phyloP scores from a whole-genome alignment of 2,113 vertebrate species.

The Australoheros scitulus region DNA sequence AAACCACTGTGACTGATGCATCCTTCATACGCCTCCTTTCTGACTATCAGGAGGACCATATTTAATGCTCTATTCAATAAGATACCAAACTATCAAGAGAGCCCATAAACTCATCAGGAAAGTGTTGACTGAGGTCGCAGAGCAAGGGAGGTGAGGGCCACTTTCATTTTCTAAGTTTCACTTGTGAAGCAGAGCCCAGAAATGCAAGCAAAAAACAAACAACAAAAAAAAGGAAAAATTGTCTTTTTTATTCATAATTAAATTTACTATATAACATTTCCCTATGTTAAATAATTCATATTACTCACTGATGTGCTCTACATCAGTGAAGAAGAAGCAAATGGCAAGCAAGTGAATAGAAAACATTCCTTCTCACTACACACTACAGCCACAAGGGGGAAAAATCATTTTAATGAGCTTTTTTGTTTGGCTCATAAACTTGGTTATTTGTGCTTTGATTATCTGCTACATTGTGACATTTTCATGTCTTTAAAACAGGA shows the following conservation, averaged over 20 bases:
- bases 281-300: slow-evolving; percentile 36
- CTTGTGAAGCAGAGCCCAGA: neutral
- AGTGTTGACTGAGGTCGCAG: too few relatives aligned
- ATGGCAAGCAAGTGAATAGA: neutral
- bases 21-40: neutral
- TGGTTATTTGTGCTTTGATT: neutral
- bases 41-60: neutral
- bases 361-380: neutral
- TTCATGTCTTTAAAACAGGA: neutral
- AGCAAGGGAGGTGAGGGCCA: too few relatives aligned
- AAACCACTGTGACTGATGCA: neutral
- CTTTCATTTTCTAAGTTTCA: neutral
- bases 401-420: neutral
- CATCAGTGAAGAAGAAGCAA: slow-evolving; percentile 16
- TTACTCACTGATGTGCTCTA: neutral
- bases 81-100: neutral
- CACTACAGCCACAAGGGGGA: neutral
- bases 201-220: neutral
- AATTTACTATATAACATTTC: slow-evolving; percentile 36
- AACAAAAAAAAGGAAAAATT: neutral
- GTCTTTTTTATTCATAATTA: slow-evolving; percentile 30
- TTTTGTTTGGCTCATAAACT: neutral
- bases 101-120: neutral
- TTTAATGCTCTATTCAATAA: neutral
- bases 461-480: neutral